Evolutionary conservation across 2,888 invertebrate species (phyloP), one percentile per base, ranked within the genome.

Genomic region (Caenorhabditis macrosperma): DNA sequence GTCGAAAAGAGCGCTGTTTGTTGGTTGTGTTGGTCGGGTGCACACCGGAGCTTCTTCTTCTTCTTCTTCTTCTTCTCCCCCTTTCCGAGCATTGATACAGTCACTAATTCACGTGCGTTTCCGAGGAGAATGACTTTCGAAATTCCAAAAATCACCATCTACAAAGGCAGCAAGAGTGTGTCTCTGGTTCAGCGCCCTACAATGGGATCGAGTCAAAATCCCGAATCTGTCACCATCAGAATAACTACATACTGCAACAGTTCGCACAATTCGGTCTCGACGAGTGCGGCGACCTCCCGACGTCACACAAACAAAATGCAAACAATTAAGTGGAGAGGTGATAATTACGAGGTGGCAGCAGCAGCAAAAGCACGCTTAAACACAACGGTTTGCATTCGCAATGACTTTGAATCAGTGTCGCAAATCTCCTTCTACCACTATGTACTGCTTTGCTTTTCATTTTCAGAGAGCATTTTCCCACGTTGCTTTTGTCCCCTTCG

Each of bases 231-330:
- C 2, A 4, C 10, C 17, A 52, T 71, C 54, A 44, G 44, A 61
- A 33, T 20, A n/a, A n/a, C n/a, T n/a, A n/a, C n/a, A 46, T 41
- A 12, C 30, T 30, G 15, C 20, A 24, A 41, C 35, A n/a, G n/a
- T n/a, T n/a, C n/a, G n/a, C 35, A 26, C 38, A 60, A 50, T 61
- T 35, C 44, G 46, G 20, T 44, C 48, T n/a, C 22, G 41, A 66
- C 22, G 41, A 66, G 63, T 28, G 59, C 35, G 35, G 59, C 61
- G 59, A 64, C 64, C 74, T 52, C 20, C 2, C 50, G 38, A 74
- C 64, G 72, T 63, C 72, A 72, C 72, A 72, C 44, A 60, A 26
- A 64, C 63, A 72, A 46, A 72, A 72, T 72, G 50, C 64, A 72
- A 71, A 69, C 59, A 50, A 69, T 60, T 52, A 50, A n/a, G n/a